Percentiles rank a stretch among this genome's conserved stretches.
These are phyloP conservation scores for Drosophila neutralis DNA, from an alignment of 2,888 invertebrate species.

Conservation along the genomic window DNA sequence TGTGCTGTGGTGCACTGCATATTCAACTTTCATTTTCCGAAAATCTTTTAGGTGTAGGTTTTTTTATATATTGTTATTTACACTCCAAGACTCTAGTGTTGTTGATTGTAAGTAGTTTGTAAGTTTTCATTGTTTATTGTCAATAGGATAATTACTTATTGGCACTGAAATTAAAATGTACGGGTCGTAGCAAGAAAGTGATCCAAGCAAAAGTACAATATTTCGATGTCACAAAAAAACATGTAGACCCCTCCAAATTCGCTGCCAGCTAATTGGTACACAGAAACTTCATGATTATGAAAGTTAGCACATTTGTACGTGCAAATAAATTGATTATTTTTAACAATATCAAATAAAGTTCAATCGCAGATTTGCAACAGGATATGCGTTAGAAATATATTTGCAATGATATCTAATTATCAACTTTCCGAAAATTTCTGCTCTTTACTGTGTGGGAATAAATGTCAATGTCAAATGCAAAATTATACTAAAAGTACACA, in stretches of 20 bases:
- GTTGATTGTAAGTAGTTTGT: neutral
- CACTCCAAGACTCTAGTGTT: neutral
- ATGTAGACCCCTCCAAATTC: neutral
- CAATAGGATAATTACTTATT: constrained; percentile 3
- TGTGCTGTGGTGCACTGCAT: constrained; percentile 17
- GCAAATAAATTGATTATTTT: neutral
- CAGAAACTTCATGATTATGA: neutral
- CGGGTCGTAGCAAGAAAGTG: constrained; percentile 21
- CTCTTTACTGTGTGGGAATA: neutral
- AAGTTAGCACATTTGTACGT: neutral
- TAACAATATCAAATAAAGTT: neutral
- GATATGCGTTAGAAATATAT: neutral
- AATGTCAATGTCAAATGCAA: constrained; percentile 53
- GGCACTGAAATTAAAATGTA: constrained; percentile 25
- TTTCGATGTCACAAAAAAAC: neutral
- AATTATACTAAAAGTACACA: neutral
- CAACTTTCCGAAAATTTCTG: neutral
- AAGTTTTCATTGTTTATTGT: constrained; percentile 1
- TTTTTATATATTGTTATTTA: constrained; percentile 7
- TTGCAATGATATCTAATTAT: neutral
- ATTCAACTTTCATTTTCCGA: constrained; percentile 52
- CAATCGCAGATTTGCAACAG: neutral
- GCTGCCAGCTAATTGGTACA: neutral
- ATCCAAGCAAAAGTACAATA: neutral
- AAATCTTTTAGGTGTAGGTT: constrained; percentile 1